Conservation (phyloP, 2,888 invertebrate species). For the Charanyca ferruginea region DNA sequence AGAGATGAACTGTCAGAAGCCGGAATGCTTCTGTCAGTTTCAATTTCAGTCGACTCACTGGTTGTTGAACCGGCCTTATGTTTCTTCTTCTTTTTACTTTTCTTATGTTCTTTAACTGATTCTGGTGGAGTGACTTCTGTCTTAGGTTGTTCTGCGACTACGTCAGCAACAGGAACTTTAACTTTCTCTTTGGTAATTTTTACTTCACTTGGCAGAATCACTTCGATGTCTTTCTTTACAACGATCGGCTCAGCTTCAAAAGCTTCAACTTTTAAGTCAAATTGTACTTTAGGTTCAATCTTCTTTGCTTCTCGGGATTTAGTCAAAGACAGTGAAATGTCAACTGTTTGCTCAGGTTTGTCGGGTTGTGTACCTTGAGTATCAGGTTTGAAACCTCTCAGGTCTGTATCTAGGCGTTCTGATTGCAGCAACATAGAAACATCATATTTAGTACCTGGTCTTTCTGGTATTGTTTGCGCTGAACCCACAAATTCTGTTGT, state of each 20-base stretch:
- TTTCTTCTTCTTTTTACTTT: constrained; percentile 93
- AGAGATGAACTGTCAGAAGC: constrained; percentile 86
- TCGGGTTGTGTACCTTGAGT: constrained; percentile 42
- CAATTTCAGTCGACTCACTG: constrained; percentile 75
- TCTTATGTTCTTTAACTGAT: constrained; percentile 83
- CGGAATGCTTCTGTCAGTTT: constrained; percentile 81
- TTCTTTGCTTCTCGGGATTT: constrained; percentile 73
- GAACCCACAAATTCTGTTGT: constrained; percentile 56
- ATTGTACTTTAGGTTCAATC: constrained; percentile 78
- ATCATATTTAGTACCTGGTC: constrained; percentile 69
- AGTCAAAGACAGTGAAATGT: constrained; percentile 81
- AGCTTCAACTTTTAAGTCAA: constrained; percentile 81
- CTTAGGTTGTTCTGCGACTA: constrained; percentile 78
- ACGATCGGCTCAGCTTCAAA: constrained; percentile 74
- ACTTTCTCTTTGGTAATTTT: constrained; percentile 72
- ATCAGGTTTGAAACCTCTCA: constrained; percentile 65
- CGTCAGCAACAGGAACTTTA: constrained; percentile 65
- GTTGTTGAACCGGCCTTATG: constrained; percentile 85
- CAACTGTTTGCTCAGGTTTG: constrained; percentile 75
- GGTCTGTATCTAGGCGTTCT: constrained; percentile 78
- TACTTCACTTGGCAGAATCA: constrained; percentile 78
- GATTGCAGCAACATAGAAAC: constrained; percentile 78
- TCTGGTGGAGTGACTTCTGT: constrained; percentile 67
- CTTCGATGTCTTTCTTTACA: constrained; percentile 83
- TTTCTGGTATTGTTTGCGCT: constrained; percentile 43